Conservation (phyloP, 2,888 invertebrate genomes). For the Cheilosia variabilis region DNA sequence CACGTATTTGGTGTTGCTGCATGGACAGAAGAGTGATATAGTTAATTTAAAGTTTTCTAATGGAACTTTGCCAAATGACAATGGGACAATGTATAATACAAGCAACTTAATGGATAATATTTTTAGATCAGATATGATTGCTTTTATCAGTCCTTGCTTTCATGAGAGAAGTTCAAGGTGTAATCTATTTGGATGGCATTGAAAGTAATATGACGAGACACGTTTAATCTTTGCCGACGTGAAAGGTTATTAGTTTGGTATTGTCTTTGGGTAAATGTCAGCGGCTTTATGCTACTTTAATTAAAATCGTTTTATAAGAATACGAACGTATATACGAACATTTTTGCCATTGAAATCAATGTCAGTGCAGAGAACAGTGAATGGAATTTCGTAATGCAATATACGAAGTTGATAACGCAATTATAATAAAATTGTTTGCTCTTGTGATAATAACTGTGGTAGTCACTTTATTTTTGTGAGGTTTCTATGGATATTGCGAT, state of each 20-base stretch:
- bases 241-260: neutral
- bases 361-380: too few species aligned
- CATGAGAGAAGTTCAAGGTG: conserved; percentile 57
- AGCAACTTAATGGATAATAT: conserved; percentile 3
- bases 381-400: too few species aligned
- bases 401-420: too few species aligned
- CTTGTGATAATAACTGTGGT: too few species aligned
- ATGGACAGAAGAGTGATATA: conserved; percentile 48
- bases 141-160: conserved; percentile 25
- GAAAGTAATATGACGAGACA: neutral
- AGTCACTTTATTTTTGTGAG: too few species aligned
- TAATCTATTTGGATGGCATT: neutral
- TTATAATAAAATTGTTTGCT: too few species aligned
- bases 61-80: conserved; percentile 61
- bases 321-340: too few species aligned
- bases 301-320: conserved; percentile 22
- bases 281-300: conserved; percentile 23
- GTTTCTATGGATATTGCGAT: too few species aligned
- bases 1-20: conserved; percentile 82
- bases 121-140: conserved; percentile 32
- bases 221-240: neutral
- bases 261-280: conserved; percentile 4
- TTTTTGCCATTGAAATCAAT: too few species aligned
- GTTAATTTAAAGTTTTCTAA: conserved; percentile 60
- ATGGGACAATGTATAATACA: conserved; percentile 35